A percentile compares a stretch with the other conserved stretches of the same genome.
These are phyloP conservation scores for Mus spicilegus DNA, from an alignment of 2,113 vertebrate genomes.

Conservation along the genomic window DNA sequence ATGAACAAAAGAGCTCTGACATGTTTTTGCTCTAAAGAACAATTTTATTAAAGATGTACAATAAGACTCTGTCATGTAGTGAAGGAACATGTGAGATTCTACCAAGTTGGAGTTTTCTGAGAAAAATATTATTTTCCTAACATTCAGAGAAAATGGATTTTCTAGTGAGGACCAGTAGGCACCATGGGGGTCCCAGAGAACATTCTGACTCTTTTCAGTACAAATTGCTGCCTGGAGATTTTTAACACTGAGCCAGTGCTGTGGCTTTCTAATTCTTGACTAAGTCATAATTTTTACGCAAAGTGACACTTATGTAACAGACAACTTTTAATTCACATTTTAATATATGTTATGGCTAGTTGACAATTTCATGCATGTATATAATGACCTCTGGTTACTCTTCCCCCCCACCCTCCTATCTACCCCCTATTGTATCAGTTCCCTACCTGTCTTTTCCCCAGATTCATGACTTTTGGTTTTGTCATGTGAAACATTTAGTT, in stretches of 20 bases:
- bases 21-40: not conserved
- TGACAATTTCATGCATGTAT: not conserved
- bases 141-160: not conserved
- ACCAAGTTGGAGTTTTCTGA: not conserved
- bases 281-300: not conserved
- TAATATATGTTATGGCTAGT: not conserved
- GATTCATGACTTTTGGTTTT: not conserved
- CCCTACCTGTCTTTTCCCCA: not conserved
- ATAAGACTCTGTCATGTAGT: not conserved
- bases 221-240: not conserved
- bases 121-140: not conserved
- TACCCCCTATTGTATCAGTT: not conserved
- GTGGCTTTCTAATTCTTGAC: not conserved
- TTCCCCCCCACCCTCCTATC: no score
- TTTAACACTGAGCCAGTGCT: not conserved
- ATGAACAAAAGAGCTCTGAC: constrained; percentile 35
- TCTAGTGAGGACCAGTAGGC: not conserved
- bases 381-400: not conserved
- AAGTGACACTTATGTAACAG: not conserved
- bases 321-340: not conserved
- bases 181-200: not conserved
- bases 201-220: not conserved
- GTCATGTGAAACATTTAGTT: not conserved
- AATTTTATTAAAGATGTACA: not conserved
- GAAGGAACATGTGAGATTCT: not conserved